Percentiles rank a stretch among this genome's conserved stretches.
Evolutionary conservation across 2,797 vertebrate genomes (phyloP).

Genomic region (Mormyrus hasselquistii): DNA sequence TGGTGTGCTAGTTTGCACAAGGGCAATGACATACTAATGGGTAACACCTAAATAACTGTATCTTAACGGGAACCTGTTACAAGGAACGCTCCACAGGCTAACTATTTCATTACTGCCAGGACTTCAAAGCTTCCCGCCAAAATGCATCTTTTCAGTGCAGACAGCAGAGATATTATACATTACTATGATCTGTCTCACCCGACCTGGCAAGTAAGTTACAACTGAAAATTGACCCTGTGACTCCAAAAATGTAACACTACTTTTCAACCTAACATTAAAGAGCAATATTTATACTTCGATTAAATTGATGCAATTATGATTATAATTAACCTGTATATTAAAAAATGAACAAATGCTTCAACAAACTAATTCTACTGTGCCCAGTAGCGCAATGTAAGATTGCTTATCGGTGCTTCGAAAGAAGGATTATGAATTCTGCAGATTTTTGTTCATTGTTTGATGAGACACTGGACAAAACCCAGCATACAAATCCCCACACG

Average conservation of each 20-base stretch:
- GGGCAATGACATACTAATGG: constrained; percentile 36
- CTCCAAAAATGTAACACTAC: neutral
- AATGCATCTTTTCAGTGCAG: neutral
- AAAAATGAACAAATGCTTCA: neutral
- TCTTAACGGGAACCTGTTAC: constrained; percentile 14
- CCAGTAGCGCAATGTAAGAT: neutral
- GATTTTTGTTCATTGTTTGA: neutral
- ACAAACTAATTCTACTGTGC: neutral
- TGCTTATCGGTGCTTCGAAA: neutral
- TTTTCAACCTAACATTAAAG: neutral
- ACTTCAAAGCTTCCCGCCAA: neutral
- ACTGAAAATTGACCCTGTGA: neutral
- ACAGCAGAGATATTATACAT: neutral
- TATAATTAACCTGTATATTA: neutral
- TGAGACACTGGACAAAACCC: neutral
- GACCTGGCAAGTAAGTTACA: neutral
- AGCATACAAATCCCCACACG: neutral
- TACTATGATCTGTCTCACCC: neutral
- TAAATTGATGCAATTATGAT: neutral
- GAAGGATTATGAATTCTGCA: neutral
- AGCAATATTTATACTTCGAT: neutral
- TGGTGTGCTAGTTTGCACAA: constrained; percentile 35
- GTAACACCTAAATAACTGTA: constrained; percentile 32
- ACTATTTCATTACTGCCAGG: neutral
- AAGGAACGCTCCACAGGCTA: neutral